Evolutionary conservation across 2,797 vertebrate species (phyloP).

Genomic region (Streptopelia turtur): DNA sequence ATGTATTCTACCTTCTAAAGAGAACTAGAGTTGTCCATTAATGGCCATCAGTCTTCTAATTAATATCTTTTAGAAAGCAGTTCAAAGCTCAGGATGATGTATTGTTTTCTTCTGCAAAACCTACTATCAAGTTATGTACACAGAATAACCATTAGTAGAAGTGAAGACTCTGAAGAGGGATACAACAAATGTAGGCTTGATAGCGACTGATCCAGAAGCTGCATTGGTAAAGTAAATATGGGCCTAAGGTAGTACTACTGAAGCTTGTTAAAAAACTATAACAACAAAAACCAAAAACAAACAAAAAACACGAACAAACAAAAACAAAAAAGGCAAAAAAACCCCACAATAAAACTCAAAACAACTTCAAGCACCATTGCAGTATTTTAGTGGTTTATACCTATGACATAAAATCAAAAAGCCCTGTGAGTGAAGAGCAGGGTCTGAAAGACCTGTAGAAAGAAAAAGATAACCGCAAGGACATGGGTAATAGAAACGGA

Average conservation of each 20-base stretch:
- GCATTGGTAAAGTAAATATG: neutral
- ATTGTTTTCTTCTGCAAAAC: neutral
- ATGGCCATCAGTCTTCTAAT: neutral
- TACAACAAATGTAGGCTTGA: neutral
- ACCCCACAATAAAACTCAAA: too few species aligned
- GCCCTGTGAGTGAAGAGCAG: neutral
- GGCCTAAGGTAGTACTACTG: neutral
- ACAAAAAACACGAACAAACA: too few species aligned
- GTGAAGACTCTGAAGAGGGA: neutral
- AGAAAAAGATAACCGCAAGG: neutral
- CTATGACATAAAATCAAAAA: neutral
- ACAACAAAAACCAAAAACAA: neutral
- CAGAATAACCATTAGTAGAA: neutral
- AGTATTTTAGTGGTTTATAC: neutral
- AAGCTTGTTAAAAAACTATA: neutral
- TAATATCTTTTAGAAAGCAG: neutral
- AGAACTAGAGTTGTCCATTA: neutral
- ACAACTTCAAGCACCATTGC: neutral
- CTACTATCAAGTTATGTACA: neutral
- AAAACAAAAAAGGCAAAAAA: too few species aligned
- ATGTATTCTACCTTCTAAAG: neutral
- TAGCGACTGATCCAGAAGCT: neutral
- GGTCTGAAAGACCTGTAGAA: neutral
- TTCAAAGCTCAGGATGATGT: neutral
- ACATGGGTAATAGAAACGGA: rapidly evolving